phyloP scores from a whole-genome alignment of 2,888 invertebrate genomes.

The Eupithecia vulgata region DNA sequence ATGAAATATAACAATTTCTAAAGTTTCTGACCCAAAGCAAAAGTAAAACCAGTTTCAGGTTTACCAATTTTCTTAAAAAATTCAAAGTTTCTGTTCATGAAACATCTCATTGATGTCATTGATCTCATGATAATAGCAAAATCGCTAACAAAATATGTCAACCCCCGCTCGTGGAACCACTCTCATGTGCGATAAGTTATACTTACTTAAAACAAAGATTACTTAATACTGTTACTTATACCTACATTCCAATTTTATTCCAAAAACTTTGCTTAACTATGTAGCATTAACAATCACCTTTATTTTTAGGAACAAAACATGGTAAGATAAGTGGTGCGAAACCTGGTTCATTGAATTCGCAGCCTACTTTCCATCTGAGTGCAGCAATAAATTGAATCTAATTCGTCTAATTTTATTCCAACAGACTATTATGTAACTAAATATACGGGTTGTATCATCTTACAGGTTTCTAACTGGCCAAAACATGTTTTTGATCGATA shows the following conservation, averaged over 20 bases:
- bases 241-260: not conserved
- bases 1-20: too few species aligned
- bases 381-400: conserved; percentile 27
- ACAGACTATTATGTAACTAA: conserved; percentile 31
- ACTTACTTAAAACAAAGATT: too few species aligned
- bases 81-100: too few species aligned
- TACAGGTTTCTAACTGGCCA: conserved; percentile 5
- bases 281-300: not conserved
- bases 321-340: conserved; percentile 7
- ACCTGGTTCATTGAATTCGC: conserved; percentile 15
- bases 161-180: too few species aligned
- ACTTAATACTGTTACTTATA: too few species aligned
- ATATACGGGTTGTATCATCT: conserved; percentile 23
- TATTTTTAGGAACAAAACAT: not conserved
- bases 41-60: too few species aligned
- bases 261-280: not conserved
- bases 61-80: too few species aligned
- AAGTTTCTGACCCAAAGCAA: too few species aligned
- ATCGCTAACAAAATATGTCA: too few species aligned
- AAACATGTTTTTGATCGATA: conserved; percentile 13
- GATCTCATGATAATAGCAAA: too few species aligned
- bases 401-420: conserved; percentile 12
- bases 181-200: too few species aligned
- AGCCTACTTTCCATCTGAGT: conserved; percentile 30
- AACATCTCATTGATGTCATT: too few species aligned